These are phyloP conservation scores for Pseudomyrmex cubaensis DNA, from an alignment of 1,140 invertebrate genomes.

Conservation along the genomic window DNA sequence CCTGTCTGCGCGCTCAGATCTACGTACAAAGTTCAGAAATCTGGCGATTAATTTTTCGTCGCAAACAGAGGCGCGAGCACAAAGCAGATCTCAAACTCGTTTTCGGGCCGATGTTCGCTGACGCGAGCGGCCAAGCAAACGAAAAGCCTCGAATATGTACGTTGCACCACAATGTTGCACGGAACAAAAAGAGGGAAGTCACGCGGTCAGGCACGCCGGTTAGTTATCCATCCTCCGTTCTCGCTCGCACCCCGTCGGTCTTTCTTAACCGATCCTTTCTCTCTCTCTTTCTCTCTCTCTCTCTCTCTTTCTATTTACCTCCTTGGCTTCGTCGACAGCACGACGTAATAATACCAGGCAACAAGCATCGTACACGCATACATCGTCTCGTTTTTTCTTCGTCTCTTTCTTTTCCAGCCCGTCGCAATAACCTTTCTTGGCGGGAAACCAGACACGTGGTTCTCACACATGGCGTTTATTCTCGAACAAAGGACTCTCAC, in stretches of 20 bases:
- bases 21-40: slow-evolving; percentile 14
- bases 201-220: slow-evolving; percentile 67
- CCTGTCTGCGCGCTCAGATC: not conserved
- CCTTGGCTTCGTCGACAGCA: not conserved
- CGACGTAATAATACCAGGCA: slow-evolving; percentile 4
- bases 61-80: slow-evolving; percentile 33
- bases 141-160: slow-evolving; percentile 56
- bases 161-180: slow-evolving; percentile 61
- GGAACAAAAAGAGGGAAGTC: slow-evolving; percentile 69
- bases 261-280: slow-evolving; percentile 41
- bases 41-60: slow-evolving; percentile 59
- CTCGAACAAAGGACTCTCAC: slow-evolving; percentile 71
- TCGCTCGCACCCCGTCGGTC: slow-evolving; percentile 19
- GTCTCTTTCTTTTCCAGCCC: slow-evolving; percentile 6
- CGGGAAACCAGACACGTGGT: slow-evolving; percentile 77
- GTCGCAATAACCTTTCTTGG: slow-evolving; percentile 61
- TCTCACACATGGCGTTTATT: slow-evolving; percentile 70
- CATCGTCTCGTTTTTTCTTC: slow-evolving; percentile 24
- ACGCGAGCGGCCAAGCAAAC: slow-evolving; percentile 52
- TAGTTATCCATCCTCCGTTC: slow-evolving; percentile 58
- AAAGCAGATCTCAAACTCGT: slow-evolving; percentile 68
- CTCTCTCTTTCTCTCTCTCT: slow-evolving; percentile 14
- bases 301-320: not conserved
- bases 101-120: slow-evolving; percentile 31
- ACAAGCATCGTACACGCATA: slow-evolving; percentile 10